Conservation (phyloP, 2,797 vertebrate genomes). For the Yasuhikotakia modesta region DNA sequence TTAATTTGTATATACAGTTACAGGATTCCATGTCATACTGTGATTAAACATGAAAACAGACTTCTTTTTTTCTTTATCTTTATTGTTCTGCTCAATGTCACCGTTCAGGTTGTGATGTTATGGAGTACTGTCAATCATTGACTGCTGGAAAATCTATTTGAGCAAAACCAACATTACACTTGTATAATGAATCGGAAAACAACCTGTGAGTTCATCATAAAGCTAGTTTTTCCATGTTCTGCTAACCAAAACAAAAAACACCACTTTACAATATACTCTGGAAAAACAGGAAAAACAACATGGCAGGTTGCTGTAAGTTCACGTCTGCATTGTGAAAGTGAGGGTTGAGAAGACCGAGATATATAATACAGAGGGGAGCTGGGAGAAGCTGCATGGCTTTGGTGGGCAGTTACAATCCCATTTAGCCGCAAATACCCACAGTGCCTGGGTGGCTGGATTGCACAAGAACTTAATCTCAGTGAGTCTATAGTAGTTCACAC, state of each 20-base stretch:
- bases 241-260: conserved; percentile 73
- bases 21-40: neutral
- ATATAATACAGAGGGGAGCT: conserved; percentile 44
- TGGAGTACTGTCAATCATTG: conserved; percentile 73
- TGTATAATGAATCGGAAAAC: conserved; percentile 79
- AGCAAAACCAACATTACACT: conserved; percentile 85
- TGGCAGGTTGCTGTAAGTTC: conserved; percentile 76
- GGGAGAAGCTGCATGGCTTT: conserved; percentile 71
- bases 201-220: conserved; percentile 73
- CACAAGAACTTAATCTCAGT: conserved; percentile 40
- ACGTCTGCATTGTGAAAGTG: conserved; percentile 57
- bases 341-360: conserved; percentile 24
- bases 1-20: too few relatives aligned
- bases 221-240: conserved; percentile 53
- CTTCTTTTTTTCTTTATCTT: conserved; percentile 83
- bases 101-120: conserved; percentile 38
- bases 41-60: conserved; percentile 69
- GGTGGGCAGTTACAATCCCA: conserved; percentile 58
- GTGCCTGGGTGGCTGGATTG: conserved; percentile 75
- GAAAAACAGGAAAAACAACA: conserved; percentile 68
- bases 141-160: conserved; percentile 81
- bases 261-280: conserved; percentile 81
- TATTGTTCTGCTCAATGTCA: conserved; percentile 81
- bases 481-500: conserved; percentile 44
- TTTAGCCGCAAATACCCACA: conserved; percentile 60